Percentiles rank a stretch among this genome's conserved stretches.
Conservation (phyloP, 2,797 vertebrate genomes). For the Picus viridis region DNA sequence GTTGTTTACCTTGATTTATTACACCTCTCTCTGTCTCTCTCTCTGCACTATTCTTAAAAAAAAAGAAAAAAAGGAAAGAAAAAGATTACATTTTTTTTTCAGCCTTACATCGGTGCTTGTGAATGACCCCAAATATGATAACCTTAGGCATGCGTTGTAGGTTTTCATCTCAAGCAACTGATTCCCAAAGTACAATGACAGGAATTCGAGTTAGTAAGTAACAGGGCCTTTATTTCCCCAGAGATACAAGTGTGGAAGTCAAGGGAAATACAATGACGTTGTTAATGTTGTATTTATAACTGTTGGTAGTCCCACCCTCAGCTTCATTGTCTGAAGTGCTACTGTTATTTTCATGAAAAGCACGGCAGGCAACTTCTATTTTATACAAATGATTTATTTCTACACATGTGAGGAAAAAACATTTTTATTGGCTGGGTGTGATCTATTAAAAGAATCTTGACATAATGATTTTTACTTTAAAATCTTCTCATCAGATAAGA, state of each 20-base stretch:
- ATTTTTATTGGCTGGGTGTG: slow-evolving; percentile 28
- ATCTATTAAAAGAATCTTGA: slow-evolving; percentile 36
- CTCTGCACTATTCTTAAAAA: not conserved
- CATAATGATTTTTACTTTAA: not conserved
- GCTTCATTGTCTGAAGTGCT: slow-evolving; percentile 71
- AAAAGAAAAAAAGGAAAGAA: not conserved
- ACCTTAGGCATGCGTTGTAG: slow-evolving; percentile 41
- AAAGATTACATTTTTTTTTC: not conserved
- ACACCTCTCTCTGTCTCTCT: not conserved
- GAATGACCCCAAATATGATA: slow-evolving; percentile 64
- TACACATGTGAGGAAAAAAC: slow-evolving; percentile 34
- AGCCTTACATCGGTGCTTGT: slow-evolving; percentile 6
- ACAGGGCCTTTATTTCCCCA: slow-evolving; percentile 76
- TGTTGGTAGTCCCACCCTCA: slow-evolving; percentile 62
- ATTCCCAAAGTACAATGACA: slow-evolving; percentile 78
- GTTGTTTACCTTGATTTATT: slow-evolving; percentile 64
- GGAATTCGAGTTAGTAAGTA: slow-evolving; percentile 77
- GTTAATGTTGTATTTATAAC: slow-evolving; percentile 80
- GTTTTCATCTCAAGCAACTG: slow-evolving; percentile 38
- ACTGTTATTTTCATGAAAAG: slow-evolving; percentile 74
- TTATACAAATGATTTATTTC: slow-evolving; percentile 69
- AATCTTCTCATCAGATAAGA: not conserved
- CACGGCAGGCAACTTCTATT: slow-evolving; percentile 63
- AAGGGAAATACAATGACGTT: slow-evolving; percentile 80
- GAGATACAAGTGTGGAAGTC: slow-evolving; percentile 76